Evolutionary conservation across 2,113 vertebrate genomes (phyloP), one percentile per base, ranked within the genome.

Genomic region (Holacanthus passer): DNA sequence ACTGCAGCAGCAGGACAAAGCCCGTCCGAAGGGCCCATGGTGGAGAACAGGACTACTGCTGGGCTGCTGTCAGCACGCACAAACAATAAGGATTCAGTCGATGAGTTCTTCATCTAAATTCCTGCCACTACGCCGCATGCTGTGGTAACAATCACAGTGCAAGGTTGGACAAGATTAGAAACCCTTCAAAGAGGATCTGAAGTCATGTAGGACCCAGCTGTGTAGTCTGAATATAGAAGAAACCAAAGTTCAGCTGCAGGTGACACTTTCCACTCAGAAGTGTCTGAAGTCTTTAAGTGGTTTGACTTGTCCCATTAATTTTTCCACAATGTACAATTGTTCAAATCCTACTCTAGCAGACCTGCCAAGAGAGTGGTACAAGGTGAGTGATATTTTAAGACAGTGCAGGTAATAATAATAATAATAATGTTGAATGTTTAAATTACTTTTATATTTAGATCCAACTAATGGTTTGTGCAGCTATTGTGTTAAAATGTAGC

Each of bases 91-190:
- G 88, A 93, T 27, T 79, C 67, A 12, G 60, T 85, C 4, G 93
- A 95, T 6, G 95, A 95, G 89, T 96, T 96, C 89, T 96, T 95
- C 76, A 96, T 96, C 76, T 96, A 67, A 95, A 73, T 20, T 5
- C 13, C 35, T 58, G 41, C 17, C 43, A 5, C 47, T 20, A 0
- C n/a, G 12, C 19, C 16, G 45, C n/a, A 10, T 19, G 27, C 72
- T 68, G 31, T 32, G 52, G 8, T 64, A 47, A 63, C 39, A 5
- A 68, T 69, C 39, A 67, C 63, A 59, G 59, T 31, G 9, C 2
- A n/a, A 50, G 22, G 27, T 27, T 16, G 59, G 29, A 68, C 2
- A 50, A 17, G 58, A 59, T 37, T 17, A 37, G 71, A 22, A 66
- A 43, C 31, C 48, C 8, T 58, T 59, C 29, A 29, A 45, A 68